Base-by-base conservation (phyloP, 2,797 vertebrate species). In the Rousettus madagascariensis region DNA sequence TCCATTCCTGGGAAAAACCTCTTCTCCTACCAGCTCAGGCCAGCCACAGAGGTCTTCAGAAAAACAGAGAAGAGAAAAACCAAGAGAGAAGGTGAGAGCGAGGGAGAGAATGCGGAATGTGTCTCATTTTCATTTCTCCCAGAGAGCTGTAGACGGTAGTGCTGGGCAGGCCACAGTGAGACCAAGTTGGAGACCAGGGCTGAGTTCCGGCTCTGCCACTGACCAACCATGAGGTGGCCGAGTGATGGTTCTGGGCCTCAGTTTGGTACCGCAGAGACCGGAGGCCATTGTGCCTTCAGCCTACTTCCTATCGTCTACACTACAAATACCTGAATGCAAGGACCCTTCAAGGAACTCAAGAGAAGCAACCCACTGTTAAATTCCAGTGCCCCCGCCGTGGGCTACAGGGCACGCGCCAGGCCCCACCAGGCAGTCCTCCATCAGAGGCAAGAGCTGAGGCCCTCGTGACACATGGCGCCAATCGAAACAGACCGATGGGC, bases 21-120 rank as follows among this genome's bases (percentile, higher is more conserved):
- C 96, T 97, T 96, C 97, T 97, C 92, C 65, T 57, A 43, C 72
- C 69, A 86, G 87, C 75, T n/a, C 65, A 38, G 90, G 59, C 28
- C 66, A 46, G 91, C 91, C 69, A 55, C 0, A 8, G 41, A 89
- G 66, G 49, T 95, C 89, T 96, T 96, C 96, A 97, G 93, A 96
- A 95, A 97, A 89, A 68, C 94, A 43, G 26, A 83, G 69, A 65
- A 83, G 94, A 97, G 97, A 97, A 97, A 97, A 97, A 97, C 94
- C 87, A 0, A 92, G 93, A 79, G 71, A 96, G 94, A 97, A 87
- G 86, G 61, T 0, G 1, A 65, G 63, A 2, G 30, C 26, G 57
- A 93, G 89, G 80, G 75, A 15, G 57, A 63, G 96, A 95, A 93
- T 90, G 72, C 51, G 26, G 41, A 96, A 68, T 61, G 20, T 1